A percentile compares a stretch with the other conserved stretches of the same genome.
phyloP scores from a whole-genome alignment of 2,888 invertebrate genomes.

The Bellardia pandia region DNA sequence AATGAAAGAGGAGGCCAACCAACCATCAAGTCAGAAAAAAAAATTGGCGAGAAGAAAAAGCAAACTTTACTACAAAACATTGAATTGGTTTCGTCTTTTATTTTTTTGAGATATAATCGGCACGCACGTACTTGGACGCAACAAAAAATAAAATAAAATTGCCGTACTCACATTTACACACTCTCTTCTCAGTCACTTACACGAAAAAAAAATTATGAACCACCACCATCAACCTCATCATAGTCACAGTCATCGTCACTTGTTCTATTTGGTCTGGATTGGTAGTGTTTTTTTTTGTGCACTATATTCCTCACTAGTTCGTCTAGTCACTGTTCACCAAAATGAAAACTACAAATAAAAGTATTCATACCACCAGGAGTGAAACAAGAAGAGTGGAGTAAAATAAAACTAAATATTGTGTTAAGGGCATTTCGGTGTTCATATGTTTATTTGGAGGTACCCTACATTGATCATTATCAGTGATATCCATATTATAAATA shows the following conservation, averaged over 20 bases:
- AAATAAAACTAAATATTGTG: slow-evolving; percentile 52
- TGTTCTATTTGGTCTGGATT: slow-evolving; percentile 45
- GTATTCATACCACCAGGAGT: slow-evolving; percentile 61
- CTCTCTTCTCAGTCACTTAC: slow-evolving; percentile 21
- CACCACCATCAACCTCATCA: slow-evolving; percentile 48
- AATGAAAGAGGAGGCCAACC: slow-evolving; percentile 53
- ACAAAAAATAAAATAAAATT: slow-evolving; percentile 37
- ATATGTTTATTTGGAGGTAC: neutral
- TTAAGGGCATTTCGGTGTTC: neutral
- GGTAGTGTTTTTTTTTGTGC: slow-evolving; percentile 45
- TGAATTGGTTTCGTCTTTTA: slow-evolving; percentile 66
- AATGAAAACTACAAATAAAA: slow-evolving; percentile 35
- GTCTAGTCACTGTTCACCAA: slow-evolving; percentile 44
- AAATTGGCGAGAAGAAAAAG: neutral
- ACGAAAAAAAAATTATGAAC: slow-evolving; percentile 45
- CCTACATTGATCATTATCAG: neutral
- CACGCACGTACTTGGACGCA: slow-evolving; percentile 71
- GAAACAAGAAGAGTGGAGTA: slow-evolving; percentile 39
- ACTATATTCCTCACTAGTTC: slow-evolving; percentile 41
- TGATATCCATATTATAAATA: too few species aligned
- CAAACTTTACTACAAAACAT: slow-evolving; percentile 35
- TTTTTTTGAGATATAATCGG: slow-evolving; percentile 74
- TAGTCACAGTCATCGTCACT: slow-evolving; percentile 59
- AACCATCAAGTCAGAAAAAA: slow-evolving; percentile 41
- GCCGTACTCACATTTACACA: slow-evolving; percentile 18